Conservation (phyloP, 2,888 invertebrate species). For the Scaptomyza parva region DNA sequence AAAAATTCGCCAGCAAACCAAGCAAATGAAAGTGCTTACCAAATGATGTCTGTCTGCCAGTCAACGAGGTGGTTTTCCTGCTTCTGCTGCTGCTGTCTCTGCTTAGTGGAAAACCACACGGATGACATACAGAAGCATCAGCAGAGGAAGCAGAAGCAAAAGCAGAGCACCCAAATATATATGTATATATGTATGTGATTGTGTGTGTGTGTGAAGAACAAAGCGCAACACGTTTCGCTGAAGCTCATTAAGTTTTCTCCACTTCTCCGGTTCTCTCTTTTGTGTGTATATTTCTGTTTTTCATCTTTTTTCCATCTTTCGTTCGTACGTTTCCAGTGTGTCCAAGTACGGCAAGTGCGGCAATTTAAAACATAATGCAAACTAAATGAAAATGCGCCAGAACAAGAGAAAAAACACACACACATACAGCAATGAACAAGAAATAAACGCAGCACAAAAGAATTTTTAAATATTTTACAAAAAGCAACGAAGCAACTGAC, state of each 20-base stretch:
- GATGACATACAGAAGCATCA: constrained; percentile 2
- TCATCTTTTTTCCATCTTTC: no score
- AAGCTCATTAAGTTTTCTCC: constrained; percentile 54
- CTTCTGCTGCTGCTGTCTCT: constrained; percentile 8
- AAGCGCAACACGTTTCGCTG: constrained; percentile 56
- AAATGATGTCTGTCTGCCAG: constrained; percentile 37
- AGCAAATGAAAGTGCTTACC: constrained; percentile 44
- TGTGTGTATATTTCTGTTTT: background rate
- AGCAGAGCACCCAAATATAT: background rate
- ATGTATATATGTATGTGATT: background rate
- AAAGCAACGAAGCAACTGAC: constrained; percentile 49
- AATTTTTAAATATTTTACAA: constrained; percentile 58
- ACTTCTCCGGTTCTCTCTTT: background rate
- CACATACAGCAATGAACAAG: constrained; percentile 3
- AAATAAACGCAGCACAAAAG: constrained; percentile 51
- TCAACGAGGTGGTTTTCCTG: constrained; percentile 5
- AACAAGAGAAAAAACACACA: background rate
- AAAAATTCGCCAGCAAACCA: constrained; percentile 35
- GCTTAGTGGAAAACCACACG: constrained; percentile 15
- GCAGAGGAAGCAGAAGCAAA: background rate
- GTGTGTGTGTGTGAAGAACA: constrained; percentile 17
- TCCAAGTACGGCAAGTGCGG: constrained; percentile 43
- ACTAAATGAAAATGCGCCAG: constrained; percentile 58
- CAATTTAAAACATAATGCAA: constrained; percentile 59
- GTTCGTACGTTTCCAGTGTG: constrained; percentile 4